These are phyloP conservation scores for Heliothis virescens DNA, from an alignment of 1,140 invertebrate species.

Conservation along the genomic window DNA sequence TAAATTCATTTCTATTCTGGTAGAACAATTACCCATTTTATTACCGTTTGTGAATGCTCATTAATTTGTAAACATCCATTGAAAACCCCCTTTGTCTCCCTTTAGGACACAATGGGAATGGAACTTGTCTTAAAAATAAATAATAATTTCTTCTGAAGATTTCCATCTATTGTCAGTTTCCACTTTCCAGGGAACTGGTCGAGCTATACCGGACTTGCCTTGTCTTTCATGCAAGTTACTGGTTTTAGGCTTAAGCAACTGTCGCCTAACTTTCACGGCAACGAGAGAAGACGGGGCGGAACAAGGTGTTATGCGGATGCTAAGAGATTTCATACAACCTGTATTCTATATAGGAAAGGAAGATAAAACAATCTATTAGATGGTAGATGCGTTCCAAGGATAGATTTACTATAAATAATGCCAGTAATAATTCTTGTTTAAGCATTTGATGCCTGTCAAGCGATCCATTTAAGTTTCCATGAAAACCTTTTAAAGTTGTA, in stretches of 20 bases:
- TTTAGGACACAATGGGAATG: too few species aligned
- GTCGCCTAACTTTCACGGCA: constrained; percentile 20
- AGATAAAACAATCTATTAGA: too few species aligned
- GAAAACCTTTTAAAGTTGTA: constrained; percentile 6
- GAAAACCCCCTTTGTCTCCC: neutral
- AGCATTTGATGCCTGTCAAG: neutral
- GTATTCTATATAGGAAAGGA: too few species aligned
- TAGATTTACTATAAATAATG: too few species aligned
- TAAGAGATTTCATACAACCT: neutral
- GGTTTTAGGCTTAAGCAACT: constrained; percentile 26
- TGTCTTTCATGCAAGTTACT: constrained; percentile 13
- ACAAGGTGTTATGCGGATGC: neutral
- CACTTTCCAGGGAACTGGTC: constrained; percentile 24
- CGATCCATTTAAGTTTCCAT: neutral
- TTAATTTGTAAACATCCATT: too few species aligned
- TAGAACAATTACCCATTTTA: too few species aligned
- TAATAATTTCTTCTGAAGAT: neutral
- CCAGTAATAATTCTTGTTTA: neutral
- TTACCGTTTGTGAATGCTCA: too few species aligned
- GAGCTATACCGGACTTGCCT: constrained; percentile 19
- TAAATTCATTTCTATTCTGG: too few species aligned
- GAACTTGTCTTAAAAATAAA: neutral
- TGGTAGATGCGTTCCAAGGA: too few species aligned
- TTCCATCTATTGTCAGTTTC: constrained; percentile 17
- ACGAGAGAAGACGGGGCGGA: neutral